Evolutionary conservation across 2,797 vertebrate genomes (phyloP).

Genomic region (Intellagama lesueurii): DNA sequence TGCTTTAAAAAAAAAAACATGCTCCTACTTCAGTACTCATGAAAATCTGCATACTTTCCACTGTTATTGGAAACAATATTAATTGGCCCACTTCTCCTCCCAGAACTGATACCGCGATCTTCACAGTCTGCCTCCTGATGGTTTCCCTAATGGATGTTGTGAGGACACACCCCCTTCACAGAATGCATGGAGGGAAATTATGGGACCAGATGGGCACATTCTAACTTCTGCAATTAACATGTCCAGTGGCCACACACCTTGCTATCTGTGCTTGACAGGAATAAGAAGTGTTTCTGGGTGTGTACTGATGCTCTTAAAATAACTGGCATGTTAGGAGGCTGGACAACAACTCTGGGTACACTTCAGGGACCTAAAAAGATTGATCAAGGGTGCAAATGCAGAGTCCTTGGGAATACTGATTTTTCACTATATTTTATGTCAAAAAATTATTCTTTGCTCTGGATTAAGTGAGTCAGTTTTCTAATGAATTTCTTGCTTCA

Average conservation of each 20-base stretch:
- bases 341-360: too few species aligned
- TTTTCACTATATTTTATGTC: not conserved
- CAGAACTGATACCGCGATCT: not conserved
- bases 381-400: not conserved
- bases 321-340: not conserved
- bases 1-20: not conserved
- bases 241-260: not conserved
- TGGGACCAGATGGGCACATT: not conserved
- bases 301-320: not conserved
- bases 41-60: not conserved
- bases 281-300: not conserved
- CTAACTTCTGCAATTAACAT: not conserved
- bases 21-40: too few species aligned
- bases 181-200: not conserved
- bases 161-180: not conserved
- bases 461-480: not conserved
- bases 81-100: not conserved
- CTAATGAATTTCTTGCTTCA: not conserved
- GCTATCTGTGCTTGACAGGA: not conserved
- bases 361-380: not conserved
- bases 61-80: not conserved
- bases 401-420: not conserved
- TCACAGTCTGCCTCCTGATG: not conserved
- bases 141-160: not conserved
- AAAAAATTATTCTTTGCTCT: not conserved